A percentile compares a stretch with the other conserved stretches of the same genome.
Conservation (phyloP, 1,140 invertebrate species). For the Delia radicum region DNA sequence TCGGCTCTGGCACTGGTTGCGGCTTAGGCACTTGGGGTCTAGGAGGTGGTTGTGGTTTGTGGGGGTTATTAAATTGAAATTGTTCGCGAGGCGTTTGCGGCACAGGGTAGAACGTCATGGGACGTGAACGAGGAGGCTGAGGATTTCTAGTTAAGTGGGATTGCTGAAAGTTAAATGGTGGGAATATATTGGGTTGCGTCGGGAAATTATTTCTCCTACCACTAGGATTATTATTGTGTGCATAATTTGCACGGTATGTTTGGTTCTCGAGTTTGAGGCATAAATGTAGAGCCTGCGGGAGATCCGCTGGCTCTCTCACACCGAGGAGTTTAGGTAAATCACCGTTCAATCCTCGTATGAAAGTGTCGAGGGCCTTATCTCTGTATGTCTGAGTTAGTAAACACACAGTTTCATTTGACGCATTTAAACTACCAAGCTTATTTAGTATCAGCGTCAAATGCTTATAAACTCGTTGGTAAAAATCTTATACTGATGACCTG, state of each 20-base stretch:
- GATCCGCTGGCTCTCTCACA: conserved; percentile 14
- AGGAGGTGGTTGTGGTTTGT: background rate
- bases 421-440: conserved; percentile 2
- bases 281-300: conserved; percentile 10
- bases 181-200: background rate
- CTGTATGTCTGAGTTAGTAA: conserved; percentile 18
- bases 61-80: background rate
- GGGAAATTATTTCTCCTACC: background rate
- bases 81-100: background rate
- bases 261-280: conserved; percentile 26
- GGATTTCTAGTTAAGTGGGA: background rate
- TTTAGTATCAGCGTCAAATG: conserved; percentile 24
- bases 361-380: conserved; percentile 17
- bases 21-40: conserved; percentile 17
- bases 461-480: conserved; percentile 28
- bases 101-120: background rate
- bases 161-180: background rate
- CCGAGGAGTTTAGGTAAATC: conserved; percentile 14
- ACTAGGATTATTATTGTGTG: background rate
- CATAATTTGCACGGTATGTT: conserved; percentile 21
- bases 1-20: conserved; percentile 28
- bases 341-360: conserved; percentile 23
- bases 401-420: background rate
- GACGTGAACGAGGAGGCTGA: background rate
- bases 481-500: conserved; percentile 24